Evolutionary conservation across 2,113 vertebrate species (phyloP).

Genomic region (Cynoglossus semilaevis): DNA sequence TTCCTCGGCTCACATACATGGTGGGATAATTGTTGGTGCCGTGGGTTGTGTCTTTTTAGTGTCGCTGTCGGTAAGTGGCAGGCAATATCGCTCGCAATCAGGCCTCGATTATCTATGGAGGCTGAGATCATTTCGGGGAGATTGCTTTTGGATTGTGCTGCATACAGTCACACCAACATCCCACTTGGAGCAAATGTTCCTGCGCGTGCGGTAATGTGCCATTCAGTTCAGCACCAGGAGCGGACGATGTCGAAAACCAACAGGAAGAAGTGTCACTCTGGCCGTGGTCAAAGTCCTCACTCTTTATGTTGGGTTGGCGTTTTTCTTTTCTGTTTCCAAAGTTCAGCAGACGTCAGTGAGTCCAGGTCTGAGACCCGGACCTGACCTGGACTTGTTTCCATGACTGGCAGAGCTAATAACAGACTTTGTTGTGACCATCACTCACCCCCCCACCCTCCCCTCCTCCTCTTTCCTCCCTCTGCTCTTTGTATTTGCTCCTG

Average conservation of each 20-base stretch:
- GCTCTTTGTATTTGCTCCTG: conserved; percentile 5
- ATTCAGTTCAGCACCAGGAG: conserved; percentile 17
- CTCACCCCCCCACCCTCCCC: background rate
- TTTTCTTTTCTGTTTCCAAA: no score
- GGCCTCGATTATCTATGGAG: conserved; percentile 37
- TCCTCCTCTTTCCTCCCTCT: conserved; percentile 4
- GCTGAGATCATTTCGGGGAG: conserved; percentile 33
- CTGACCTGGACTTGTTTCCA: background rate
- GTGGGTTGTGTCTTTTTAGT: conserved; percentile 2
- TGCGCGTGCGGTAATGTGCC: conserved; percentile 10
- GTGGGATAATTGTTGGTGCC: conserved; percentile 32
- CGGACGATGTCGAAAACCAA: no score
- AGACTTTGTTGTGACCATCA: conserved; percentile 7
- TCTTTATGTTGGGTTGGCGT: no score
- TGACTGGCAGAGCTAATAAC: background rate
- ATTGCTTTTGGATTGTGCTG: conserved; percentile 31
- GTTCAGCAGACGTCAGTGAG: no score
- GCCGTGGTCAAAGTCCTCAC: no score
- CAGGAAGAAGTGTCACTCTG: no score
- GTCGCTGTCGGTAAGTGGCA: conserved; percentile 17
- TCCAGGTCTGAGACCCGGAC: no score
- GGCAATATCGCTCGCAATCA: conserved; percentile 42
- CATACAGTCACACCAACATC: conserved; percentile 5
- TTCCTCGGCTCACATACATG: conserved; percentile 12
- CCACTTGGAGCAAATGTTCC: conserved; percentile 13